A percentile compares a stretch with the other conserved stretches of the same genome.
Conservation (phyloP, 2,888 invertebrate species). For the Archips crataeganus region DNA sequence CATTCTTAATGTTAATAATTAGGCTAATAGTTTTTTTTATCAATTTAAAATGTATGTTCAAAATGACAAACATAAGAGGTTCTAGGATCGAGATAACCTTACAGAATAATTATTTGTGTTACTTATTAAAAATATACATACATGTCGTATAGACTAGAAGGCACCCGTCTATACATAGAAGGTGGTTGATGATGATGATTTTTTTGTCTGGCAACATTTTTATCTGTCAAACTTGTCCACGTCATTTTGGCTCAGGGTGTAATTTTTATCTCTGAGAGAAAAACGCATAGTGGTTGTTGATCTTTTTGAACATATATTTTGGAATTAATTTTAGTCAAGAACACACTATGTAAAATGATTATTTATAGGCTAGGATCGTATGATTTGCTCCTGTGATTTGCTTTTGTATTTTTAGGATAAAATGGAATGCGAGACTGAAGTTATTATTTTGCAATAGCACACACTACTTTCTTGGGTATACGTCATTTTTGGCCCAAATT, state of each 20-base stretch:
- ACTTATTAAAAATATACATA: not conserved
- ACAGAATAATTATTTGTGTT: not conserved
- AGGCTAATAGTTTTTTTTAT: not conserved
- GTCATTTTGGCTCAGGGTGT: not conserved
- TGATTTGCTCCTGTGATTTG: constrained; percentile 35
- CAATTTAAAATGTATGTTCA: not conserved
- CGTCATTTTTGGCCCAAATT: not conserved
- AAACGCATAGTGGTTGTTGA: not conserved
- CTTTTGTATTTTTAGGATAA: constrained; percentile 14
- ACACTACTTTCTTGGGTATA: not conserved
- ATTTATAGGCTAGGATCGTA: constrained; percentile 4
- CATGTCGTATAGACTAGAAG: too few relatives aligned
- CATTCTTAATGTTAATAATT: not conserved
- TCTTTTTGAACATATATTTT: not conserved
- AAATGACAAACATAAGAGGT: not conserved
- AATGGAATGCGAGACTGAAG: constrained; percentile 28
- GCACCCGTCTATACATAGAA: too few relatives aligned
- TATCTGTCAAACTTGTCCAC: too few relatives aligned
- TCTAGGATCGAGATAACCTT: not conserved
- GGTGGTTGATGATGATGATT: too few relatives aligned
- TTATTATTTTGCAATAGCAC: constrained; percentile 24
- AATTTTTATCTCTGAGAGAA: not conserved
- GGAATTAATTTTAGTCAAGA: not conserved
- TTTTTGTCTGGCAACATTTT: too few relatives aligned
- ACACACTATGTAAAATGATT: not conserved